Percentiles rank a stretch among this genome's conserved stretches.
Conservation (phyloP, 2,888 invertebrate genomes). For the Brenthis ino region DNA sequence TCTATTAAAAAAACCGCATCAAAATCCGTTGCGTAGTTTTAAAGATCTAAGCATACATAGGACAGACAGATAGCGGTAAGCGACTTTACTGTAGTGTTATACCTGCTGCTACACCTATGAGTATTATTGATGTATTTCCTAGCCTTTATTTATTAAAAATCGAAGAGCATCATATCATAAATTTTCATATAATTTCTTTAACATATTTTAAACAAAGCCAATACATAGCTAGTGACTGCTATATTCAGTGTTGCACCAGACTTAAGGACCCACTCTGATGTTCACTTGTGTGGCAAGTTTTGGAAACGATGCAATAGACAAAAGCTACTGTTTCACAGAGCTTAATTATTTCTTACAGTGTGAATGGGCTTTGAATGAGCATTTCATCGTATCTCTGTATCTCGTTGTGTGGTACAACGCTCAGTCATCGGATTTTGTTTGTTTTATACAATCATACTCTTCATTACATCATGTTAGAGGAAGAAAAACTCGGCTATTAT, state of each 20-base stretch:
- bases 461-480: too few species aligned
- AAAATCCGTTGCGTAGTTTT: too few species aligned
- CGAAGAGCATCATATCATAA: not conserved
- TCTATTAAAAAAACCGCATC: too few species aligned
- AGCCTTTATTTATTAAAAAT: too few species aligned
- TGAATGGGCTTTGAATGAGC: conserved; percentile 19
- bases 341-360: conserved; percentile 34
- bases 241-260: not conserved
- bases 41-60: too few species aligned
- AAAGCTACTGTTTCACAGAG: conserved; percentile 34
- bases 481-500: not conserved
- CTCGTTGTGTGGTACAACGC: conserved; percentile 5
- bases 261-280: not conserved
- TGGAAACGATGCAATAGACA: conserved; percentile 16
- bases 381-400: conserved; percentile 12
- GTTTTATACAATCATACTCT: not conserved
- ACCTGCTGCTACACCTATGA: too few species aligned
- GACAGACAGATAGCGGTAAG: too few species aligned
- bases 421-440: too few species aligned
- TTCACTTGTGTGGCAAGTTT: conserved; percentile 25
- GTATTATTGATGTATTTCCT: too few species aligned
- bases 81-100: too few species aligned
- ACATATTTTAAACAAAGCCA: not conserved
- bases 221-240: not conserved
- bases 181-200: not conserved